Percentiles rank a stretch among this genome's conserved stretches.
Conservation (phyloP, 2,797 vertebrate species). For the Hozukius guyotensis region DNA sequence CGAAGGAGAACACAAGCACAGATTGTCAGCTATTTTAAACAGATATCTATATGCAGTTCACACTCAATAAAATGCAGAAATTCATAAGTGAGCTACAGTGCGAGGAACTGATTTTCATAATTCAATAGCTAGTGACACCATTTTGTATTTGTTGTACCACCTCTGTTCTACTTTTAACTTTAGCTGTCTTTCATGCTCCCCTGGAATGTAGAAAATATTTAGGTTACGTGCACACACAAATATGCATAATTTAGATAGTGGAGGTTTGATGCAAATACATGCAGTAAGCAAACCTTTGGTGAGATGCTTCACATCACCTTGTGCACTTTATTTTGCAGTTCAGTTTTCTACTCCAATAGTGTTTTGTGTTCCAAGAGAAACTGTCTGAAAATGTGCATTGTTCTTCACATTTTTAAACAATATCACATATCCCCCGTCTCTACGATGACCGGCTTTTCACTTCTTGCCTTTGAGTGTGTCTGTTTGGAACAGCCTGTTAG, state of each 20-base stretch:
- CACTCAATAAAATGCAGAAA: not conserved
- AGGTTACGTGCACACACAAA: conserved; percentile 3
- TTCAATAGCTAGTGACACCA: conserved; percentile 5
- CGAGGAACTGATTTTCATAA: not conserved
- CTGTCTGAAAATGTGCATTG: not conserved
- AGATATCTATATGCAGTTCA: not conserved
- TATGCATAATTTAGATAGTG: not conserved
- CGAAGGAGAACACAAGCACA: not conserved
- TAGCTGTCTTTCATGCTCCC: not conserved
- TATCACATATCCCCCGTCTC: not conserved
- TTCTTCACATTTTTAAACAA: not conserved
- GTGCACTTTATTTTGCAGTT: not conserved
- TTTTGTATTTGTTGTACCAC: conserved; percentile 15
- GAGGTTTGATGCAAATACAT: not conserved
- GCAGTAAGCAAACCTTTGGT: not conserved
- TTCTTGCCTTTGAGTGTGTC: no score
- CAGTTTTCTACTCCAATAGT: not conserved
- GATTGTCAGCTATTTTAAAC: conserved; percentile 18
- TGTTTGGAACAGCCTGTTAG: no score
- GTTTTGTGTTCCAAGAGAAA: not conserved
- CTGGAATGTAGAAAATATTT: not conserved
- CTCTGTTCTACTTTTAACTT: conserved; percentile 1
- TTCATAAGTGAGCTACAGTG: not conserved
- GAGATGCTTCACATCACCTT: not conserved
- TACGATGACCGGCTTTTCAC: no score